A percentile compares a stretch with the other conserved stretches of the same genome.
Conservation (phyloP, 2,797 vertebrate genomes). For the Syndactyla subalaris region DNA sequence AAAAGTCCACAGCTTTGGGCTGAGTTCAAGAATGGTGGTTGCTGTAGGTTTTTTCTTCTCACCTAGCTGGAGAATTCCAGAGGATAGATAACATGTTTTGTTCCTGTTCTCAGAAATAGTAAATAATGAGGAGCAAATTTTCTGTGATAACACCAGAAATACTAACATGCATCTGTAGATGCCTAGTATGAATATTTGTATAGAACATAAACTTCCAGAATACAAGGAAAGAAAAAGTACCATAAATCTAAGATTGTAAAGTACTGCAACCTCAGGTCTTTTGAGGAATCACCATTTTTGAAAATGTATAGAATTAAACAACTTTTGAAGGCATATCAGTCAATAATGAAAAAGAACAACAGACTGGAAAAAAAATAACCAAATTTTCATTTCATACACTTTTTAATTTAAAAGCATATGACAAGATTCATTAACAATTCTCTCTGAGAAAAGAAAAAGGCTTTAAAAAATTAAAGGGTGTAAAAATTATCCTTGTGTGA, state of each 20-base stretch:
- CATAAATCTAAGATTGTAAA: not conserved
- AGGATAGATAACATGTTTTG: fast-evolving
- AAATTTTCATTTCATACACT: not conserved
- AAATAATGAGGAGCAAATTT: not conserved
- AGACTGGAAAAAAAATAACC: not conserved
- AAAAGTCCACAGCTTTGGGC: not conserved
- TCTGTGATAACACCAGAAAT: not conserved
- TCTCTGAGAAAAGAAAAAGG: not conserved
- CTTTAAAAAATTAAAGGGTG: not conserved
- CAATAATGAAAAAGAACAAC: not conserved
- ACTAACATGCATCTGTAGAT: not conserved
- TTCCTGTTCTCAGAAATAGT: not conserved
- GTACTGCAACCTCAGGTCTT: not conserved
- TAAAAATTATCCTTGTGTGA: not conserved
- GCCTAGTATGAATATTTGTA: not conserved
- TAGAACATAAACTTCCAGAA: not conserved
- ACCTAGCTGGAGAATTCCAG: not conserved
- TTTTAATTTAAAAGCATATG: not conserved
- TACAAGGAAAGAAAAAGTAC: not conserved
- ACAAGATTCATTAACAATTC: not conserved
- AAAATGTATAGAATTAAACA: not conserved
- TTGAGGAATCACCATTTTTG: not conserved
- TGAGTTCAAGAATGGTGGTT: not conserved
- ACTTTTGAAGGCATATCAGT: not conserved
- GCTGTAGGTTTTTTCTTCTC: not conserved